Percentiles rank a stretch among this genome's conserved stretches.
These are phyloP conservation scores for Halichoeres trimaculatus DNA, from an alignment of 2,113 vertebrate genomes.

Conservation along the genomic window DNA sequence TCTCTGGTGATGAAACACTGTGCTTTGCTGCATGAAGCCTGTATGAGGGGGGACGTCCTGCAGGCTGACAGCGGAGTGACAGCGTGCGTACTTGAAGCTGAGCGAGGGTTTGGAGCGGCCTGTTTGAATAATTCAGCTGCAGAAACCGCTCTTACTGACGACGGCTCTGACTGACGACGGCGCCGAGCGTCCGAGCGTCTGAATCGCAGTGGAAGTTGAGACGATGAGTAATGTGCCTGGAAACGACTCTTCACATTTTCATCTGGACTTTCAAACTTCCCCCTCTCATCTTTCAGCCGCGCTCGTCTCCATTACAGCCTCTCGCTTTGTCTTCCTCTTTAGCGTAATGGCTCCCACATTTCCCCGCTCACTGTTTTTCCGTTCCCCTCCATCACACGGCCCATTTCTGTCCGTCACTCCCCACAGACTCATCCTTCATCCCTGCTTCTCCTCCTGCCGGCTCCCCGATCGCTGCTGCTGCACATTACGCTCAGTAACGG, in stretches of 20 bases:
- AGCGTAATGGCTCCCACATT: not conserved
- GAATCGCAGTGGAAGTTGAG: conserved; percentile 14
- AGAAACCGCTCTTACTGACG: conserved; percentile 19
- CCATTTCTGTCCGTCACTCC: not conserved
- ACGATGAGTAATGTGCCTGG: not conserved
- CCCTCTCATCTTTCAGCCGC: conserved; percentile 3
- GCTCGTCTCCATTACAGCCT: not conserved
- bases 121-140: conserved; percentile 19
- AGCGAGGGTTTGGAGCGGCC: not conserved
- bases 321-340: not conserved
- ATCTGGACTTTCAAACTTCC: conserved; percentile 13
- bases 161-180: not conserved
- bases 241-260: not conserved
- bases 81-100: not conserved
- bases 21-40: not conserved
- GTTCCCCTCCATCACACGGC: not conserved
- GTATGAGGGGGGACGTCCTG: no score
- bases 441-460: conserved; percentile 2
- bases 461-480: no score
- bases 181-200: not conserved
- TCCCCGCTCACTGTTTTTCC: not conserved
- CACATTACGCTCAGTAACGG: not conserved
- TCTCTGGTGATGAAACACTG: not conserved
- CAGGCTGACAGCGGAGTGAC: no score
- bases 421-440: not conserved